phyloP scores from a whole-genome alignment of 1,140 invertebrate genomes.

The Drosophila sp. region DNA sequence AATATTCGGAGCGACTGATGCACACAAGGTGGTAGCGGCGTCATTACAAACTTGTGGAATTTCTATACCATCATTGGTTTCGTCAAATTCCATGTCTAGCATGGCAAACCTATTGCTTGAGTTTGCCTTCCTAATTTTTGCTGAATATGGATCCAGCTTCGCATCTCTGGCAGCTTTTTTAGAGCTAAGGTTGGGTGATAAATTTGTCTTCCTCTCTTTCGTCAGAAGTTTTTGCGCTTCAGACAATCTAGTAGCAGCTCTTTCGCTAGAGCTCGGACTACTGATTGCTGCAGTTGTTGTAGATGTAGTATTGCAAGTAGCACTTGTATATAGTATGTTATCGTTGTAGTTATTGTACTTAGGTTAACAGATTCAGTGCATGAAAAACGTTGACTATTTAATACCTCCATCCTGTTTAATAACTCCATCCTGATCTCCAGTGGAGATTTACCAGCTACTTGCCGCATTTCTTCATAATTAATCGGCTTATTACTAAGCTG shows the following conservation, averaged over 20 bases:
- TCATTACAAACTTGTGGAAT: not conserved
- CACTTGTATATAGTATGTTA: conserved; percentile 20
- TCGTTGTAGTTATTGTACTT: conserved; percentile 8
- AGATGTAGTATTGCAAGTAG: conserved; percentile 7
- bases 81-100: conserved; percentile 10
- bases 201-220: not conserved
- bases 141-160: too few relatives aligned
- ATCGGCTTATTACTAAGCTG: conserved; percentile 20
- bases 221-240: not conserved
- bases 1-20: too few relatives aligned
- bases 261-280: conserved; percentile 8
- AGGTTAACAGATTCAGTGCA: conserved; percentile 1
- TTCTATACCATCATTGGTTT: not conserved
- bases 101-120: conserved; percentile 22
- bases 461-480: conserved; percentile 13
- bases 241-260: not conserved
- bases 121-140: too few relatives aligned
- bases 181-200: too few relatives aligned
- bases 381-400: not conserved
- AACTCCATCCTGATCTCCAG: conserved; percentile 11
- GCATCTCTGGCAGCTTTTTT: too few relatives aligned
- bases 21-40: not conserved
- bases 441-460: conserved; percentile 16
- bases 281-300: conserved; percentile 17
- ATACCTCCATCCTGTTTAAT: too few relatives aligned